Percentiles rank a stretch among this genome's conserved stretches.
phyloP scores from a whole-genome alignment of 1,140 invertebrate genomes.

The Kradibia gibbosae region DNA sequence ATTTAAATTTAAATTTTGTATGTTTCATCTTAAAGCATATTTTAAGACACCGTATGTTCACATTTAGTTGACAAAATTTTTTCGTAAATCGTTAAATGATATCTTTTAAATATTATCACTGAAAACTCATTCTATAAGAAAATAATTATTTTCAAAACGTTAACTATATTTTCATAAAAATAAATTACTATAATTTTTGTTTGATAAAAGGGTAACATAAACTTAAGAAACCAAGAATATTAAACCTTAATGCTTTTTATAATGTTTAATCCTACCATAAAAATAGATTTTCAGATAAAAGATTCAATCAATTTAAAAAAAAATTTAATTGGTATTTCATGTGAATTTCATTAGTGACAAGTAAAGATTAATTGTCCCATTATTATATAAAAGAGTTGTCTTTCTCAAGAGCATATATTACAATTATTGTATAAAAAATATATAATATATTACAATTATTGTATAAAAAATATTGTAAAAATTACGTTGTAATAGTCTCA shows the following conservation, averaged over 20 bases:
- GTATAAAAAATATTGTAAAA: no score
- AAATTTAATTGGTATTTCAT: no score
- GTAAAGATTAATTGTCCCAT: no score
- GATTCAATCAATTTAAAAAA: no score
- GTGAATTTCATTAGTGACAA: no score
- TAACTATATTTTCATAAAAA: constrained; percentile 4
- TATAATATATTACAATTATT: no score
- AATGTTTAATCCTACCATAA: not conserved
- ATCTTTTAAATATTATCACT: not conserved
- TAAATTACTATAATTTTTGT: not conserved
- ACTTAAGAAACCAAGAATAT: not conserved
- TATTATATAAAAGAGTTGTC: not conserved
- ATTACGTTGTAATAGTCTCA: no score
- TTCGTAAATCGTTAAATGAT: not conserved
- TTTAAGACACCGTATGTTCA: constrained; percentile 3
- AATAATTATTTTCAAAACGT: constrained; percentile 3
- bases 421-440: not conserved
- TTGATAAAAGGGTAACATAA: not conserved
- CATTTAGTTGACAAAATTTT: constrained; percentile 4
- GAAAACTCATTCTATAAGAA: not conserved
- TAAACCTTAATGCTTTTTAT: not conserved
- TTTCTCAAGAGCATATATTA: not conserved
- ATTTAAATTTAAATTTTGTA: constrained; percentile 5
- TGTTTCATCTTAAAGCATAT: not conserved
- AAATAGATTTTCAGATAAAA: not conserved